Evolutionary conservation across 1,140 invertebrate species (phyloP), one percentile per base, ranked within the genome.

Genomic region (Heliconius melpomene): DNA sequence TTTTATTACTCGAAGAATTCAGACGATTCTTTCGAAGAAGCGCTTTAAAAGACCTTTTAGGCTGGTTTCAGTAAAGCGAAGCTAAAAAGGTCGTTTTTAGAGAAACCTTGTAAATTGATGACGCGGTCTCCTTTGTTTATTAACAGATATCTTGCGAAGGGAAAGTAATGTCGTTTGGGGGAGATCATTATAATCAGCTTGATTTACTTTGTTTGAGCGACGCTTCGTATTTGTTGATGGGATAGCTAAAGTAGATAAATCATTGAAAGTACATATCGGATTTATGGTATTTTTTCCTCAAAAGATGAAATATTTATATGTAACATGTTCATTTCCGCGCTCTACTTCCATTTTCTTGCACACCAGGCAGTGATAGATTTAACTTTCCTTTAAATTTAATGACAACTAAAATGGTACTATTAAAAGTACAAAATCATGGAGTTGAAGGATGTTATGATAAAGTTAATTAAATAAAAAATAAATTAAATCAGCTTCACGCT

Each of bases 81-180:
- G 60, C 23, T 66, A 26, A 66, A 66, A 66, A 66, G 60, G 60
- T 66, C 60, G 60, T 66, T 66, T 66, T 66, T 8, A 60, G 60
- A 60, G 20, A 16, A 26, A 29, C 60, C 23, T 66, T 26, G 23
- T 66, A 66, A 66, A 66, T 29, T 66, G 60, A 66, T 29, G 60
- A 66, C 60, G 23, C 23, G 9, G 60, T 66, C 60, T 66, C 57
- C 13, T 60, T 60, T 60, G 57, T 60, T 60, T 60, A 60, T 60
- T 60, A 60, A 60, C 57, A 60, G 23, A 66, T 26, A 57, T 66
- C 60, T 66, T 26, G 23, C 11, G 60, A 26, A 66, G 60, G 23
- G 26, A 29, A 66, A 11, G 60, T 13, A 66, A 66, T 29, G 60
- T 66, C 40, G 13, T 66, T 26, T 29, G 57, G 3, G 9, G 13